Conservation (phyloP, 2,113 vertebrate genomes). For the Shinisaurus crocodilurus region DNA sequence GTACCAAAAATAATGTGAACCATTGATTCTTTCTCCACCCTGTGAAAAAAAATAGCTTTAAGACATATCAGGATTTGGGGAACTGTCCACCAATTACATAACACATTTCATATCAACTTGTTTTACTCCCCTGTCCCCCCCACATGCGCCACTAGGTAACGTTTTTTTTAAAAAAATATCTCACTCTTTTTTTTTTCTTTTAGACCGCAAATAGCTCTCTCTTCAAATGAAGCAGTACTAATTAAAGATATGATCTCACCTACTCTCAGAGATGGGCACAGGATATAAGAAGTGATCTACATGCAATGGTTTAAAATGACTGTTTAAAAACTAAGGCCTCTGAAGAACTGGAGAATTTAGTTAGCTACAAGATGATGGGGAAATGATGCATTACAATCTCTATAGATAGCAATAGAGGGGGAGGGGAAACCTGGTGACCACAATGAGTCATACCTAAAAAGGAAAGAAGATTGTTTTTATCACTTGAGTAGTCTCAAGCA, state of each 20-base stretch:
- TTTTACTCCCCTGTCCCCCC: no score
- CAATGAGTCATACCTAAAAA: background rate
- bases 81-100: background rate
- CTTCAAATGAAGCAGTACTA: background rate
- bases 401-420: background rate
- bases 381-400: background rate
- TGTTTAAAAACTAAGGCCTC: background rate
- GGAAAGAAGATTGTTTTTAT: background rate
- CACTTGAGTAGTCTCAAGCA: background rate
- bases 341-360: background rate
- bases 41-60: background rate
- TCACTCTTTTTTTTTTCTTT: background rate
- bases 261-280: background rate
- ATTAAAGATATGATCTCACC: background rate
- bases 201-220: background rate
- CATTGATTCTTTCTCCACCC: constrained; percentile 54
- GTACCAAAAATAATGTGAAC: constrained; percentile 68
- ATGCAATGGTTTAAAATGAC: background rate
- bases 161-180: background rate
- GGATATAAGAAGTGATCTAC: background rate
- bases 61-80: constrained; percentile 62
- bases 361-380: background rate
- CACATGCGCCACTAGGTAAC: background rate
- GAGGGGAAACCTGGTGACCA: background rate
- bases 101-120: background rate